Base-by-base conservation (phyloP, 2,888 invertebrate species). In the Meloe dianella region DNA sequence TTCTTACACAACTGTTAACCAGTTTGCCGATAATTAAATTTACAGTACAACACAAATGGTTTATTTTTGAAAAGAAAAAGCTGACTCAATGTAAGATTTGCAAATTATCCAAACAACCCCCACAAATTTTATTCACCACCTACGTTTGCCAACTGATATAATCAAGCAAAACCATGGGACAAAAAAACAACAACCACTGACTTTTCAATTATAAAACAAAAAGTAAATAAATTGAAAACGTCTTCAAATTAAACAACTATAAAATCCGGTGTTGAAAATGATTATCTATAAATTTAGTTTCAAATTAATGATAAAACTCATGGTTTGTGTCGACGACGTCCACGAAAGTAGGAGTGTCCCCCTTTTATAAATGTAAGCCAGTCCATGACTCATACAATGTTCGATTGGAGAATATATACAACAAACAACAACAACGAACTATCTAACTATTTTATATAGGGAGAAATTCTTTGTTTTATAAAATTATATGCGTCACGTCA, bases 281-380 rank as follows among this genome's bases (percentile, higher is more conserved):
- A 54, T 54, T 27, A 54, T 27, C 27, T 20, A 47, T 47, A 20
- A 8, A 27, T 54, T 64, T 32, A 30, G 60, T 60, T 60, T 56
- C 17, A 32, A 35, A 14, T 62, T 56, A 29, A 61, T 41, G 58
- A 60, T 65, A 54, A 60, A 60, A 29, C 51, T 56, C 4, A 51
- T 30, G 27, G 59, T 4, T 32, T 27, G 4, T 47, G 51, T 63
- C 27, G 3, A 38, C 65, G 35, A 64, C 63, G 61, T 63, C 60
- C 60, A 71, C 67, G 54, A 54, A 72, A 71, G 73, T 74, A 73
- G 77, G 77, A 74, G 77, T 76, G 77, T 73, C 75, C 71, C 73
- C 60, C 67, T 64, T 66, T 41, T 57, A 65, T 70, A 24, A 54
- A 73, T 71, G 67, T 69, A 64, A 66, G 61, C 65, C 72, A 69